Evolutionary conservation across 2,113 vertebrate genomes (phyloP), one percentile per base, ranked within the genome.

Genomic region (Megalops atlanticus): DNA sequence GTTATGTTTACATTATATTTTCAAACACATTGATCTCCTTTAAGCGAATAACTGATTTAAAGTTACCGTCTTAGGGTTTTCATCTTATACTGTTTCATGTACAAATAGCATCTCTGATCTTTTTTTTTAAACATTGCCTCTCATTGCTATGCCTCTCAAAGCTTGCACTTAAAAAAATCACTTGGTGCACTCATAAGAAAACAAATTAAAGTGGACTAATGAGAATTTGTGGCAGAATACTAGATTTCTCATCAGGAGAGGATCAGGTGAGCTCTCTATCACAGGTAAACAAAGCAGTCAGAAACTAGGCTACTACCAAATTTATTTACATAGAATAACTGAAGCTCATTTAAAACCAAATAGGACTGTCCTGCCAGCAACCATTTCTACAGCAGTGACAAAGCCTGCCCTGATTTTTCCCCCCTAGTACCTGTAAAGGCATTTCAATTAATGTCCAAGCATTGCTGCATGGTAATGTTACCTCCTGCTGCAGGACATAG

Each of bases 141-240:
- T 31, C 58, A 8, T n/a, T 10, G 7, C 16, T 54, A 6, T 54
- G 49, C 18, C 7, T 54, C 3, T 58, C n/a, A 58, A 64, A 64
- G 24, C 58, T 5, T 64, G 7, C 58, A 1, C 58, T 64, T 64
- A 64, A 64, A 45, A 31, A 3, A 5, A 24, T 58, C 47, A 11
- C 47, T 12, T n/a, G n/a, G 24, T 31, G n/a, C 58, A 31, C n/a
- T 10, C 24, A 64, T 64, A 64, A 64, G 58, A 64, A 64, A 64
- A 64, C 58, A 64, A 64, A 64, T 64, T 64, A 64, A 64, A 64
- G 24, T 31, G 58, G 58, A n/a, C n/a, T 64, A n/a, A 64, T 31
- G 24, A 31, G n/a, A 31, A 64, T n/a, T 64, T 64, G 58, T 64
- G 58, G 58, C 58, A 64, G 58, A 64, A 11, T n/a, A 8, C n/a